Conservation (phyloP, 2,888 invertebrate species). For the Homarus gammarus region DNA sequence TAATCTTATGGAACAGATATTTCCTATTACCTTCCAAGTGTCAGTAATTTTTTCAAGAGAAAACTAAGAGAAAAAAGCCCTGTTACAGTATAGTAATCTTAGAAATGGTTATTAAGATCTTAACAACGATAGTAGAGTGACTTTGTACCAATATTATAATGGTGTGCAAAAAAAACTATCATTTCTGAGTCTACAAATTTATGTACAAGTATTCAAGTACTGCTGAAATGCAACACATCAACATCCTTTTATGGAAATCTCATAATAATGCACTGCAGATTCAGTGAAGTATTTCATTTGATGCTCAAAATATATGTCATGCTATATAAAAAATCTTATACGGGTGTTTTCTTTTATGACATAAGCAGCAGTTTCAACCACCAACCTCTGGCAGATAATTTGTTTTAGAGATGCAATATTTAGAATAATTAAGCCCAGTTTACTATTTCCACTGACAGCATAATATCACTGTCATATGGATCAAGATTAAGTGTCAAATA, state of each 20-base stretch:
- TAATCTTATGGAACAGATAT: no score
- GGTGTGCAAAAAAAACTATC: no score
- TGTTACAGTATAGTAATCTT: no score
- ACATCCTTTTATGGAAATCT: not conserved
- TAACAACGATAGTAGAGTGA: no score
- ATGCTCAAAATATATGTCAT: not conserved
- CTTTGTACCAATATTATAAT: no score
- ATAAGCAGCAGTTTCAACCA: slow-evolving; percentile 7
- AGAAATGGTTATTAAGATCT: no score
- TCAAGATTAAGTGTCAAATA: not conserved
- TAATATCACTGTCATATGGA: not conserved
- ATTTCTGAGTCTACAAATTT: no score
- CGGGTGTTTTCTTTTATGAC: not conserved
- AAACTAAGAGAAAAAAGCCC: no score
- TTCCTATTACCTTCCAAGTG: no score
- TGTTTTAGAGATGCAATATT: slow-evolving; percentile 24
- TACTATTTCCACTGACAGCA: slow-evolving; percentile 9
- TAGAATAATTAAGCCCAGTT: slow-evolving; percentile 29
- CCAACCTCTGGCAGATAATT: not conserved
- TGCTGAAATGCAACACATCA: not conserved
- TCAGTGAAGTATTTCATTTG: not conserved
- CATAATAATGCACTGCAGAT: slow-evolving; percentile 1
- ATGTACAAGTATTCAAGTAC: no score
- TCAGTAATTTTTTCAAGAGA: no score
- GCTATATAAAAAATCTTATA: not conserved